A percentile compares a stretch with the other conserved stretches of the same genome.
Conservation (phyloP, 1,140 invertebrate genomes). For the Lutraria rhynchaena region DNA sequence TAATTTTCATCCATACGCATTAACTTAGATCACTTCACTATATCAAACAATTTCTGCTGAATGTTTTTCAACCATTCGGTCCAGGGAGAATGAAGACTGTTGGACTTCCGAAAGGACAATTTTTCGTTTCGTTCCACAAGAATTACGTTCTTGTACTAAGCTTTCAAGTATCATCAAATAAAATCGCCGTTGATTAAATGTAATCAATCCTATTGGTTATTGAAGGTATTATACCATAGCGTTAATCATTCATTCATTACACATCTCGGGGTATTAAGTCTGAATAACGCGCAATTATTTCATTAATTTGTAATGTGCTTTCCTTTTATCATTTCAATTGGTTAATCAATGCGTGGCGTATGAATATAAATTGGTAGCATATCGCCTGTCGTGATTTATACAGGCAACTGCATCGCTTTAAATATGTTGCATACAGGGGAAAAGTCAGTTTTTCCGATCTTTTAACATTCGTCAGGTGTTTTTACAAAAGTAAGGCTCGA, state of each 20-base stretch:
- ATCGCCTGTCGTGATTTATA: too few relatives aligned
- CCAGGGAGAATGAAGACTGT: background rate
- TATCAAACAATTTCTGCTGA: too few relatives aligned
- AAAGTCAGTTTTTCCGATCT: too few relatives aligned
- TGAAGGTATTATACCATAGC: background rate
- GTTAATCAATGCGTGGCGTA: conserved; percentile 13
- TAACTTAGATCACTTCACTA: too few relatives aligned
- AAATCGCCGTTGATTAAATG: too few relatives aligned
- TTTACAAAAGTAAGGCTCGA: too few relatives aligned
- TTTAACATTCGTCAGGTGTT: too few relatives aligned
- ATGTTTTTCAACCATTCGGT: too few relatives aligned
- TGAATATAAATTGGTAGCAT: background rate
- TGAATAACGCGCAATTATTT: conserved; percentile 29
- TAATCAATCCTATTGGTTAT: too few relatives aligned
- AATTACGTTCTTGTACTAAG: background rate
- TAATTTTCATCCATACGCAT: too few relatives aligned
- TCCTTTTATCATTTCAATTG: conserved; percentile 22
- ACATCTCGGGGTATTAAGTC: conserved; percentile 9
- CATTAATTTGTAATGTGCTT: conserved; percentile 39
- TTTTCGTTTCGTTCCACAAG: conserved; percentile 22
- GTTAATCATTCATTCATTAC: conserved; percentile 23
- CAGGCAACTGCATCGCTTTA: background rate
- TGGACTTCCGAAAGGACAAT: background rate
- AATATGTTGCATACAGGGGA: background rate
- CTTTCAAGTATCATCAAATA: too few relatives aligned